phyloP scores from a whole-genome alignment of 2,113 vertebrate genomes.

The Muscicapa adusta region DNA sequence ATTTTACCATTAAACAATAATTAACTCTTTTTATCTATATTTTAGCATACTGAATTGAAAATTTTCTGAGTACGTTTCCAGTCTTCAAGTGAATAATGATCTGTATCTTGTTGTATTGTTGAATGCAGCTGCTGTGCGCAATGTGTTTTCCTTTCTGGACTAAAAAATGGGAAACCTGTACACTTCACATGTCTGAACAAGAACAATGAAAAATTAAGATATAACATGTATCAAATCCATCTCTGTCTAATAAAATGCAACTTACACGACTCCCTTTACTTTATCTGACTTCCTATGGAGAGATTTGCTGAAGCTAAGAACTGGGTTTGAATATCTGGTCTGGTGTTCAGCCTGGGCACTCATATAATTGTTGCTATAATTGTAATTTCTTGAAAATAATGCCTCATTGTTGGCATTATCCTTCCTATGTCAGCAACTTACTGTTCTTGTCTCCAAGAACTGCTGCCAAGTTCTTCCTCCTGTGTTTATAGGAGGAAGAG shows the following conservation, averaged over 20 bases:
- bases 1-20: slow-evolving; percentile 69
- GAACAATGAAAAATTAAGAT: slow-evolving; percentile 25
- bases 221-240: slow-evolving; percentile 35
- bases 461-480: background rate
- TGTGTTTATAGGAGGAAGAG: background rate
- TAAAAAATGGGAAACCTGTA: slow-evolving; percentile 40
- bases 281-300: background rate
- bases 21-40: slow-evolving; percentile 60
- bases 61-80: slow-evolving; percentile 32
- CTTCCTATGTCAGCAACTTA: background rate
- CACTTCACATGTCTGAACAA: slow-evolving; percentile 14
- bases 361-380: no score
- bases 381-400: background rate
- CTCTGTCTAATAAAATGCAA: slow-evolving; percentile 62
- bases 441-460: background rate
- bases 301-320: background rate
- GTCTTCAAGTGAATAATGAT: slow-evolving; percentile 51
- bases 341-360: background rate
- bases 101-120: slow-evolving; percentile 36
- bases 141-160: slow-evolving; percentile 39
- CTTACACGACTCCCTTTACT: background rate
- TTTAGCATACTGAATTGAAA: slow-evolving; percentile 57
- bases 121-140: slow-evolving; percentile 51
- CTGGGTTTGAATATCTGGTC: background rate
- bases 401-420: background rate